phyloP scores from a whole-genome alignment of 2,797 vertebrate species.

The Ambastaia sidthimunki region DNA sequence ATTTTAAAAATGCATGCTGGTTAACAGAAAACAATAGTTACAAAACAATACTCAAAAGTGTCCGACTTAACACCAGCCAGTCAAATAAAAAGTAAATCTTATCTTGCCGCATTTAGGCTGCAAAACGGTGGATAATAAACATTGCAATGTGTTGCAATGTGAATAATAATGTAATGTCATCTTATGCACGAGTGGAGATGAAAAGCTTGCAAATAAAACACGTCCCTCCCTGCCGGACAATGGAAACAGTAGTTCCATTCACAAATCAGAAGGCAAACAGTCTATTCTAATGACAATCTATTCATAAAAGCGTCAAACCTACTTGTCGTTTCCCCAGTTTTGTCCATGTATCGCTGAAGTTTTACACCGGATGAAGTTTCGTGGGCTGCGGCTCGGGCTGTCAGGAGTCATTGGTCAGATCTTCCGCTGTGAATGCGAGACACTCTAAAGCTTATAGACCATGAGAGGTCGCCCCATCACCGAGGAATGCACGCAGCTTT shows the following conservation, averaged over 20 bases:
- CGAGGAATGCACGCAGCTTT: slow-evolving; percentile 15
- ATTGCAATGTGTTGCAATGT: background rate
- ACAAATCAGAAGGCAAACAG: background rate
- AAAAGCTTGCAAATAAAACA: background rate
- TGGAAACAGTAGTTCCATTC: background rate
- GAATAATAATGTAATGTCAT: background rate
- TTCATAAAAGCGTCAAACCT: background rate
- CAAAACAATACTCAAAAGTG: background rate
- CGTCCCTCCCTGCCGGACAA: slow-evolving; percentile 23
- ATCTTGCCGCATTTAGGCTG: background rate
- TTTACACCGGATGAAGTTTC: slow-evolving; percentile 12
- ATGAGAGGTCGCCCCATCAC: slow-evolving; percentile 49
- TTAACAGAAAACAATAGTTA: background rate
- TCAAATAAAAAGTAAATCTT: background rate
- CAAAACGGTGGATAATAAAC: background rate
- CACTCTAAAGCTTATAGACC: slow-evolving; percentile 19
- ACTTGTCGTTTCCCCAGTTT: slow-evolving; percentile 2
- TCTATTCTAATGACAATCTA: background rate
- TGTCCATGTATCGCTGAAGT: background rate
- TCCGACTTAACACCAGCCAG: background rate
- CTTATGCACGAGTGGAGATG: slow-evolving; percentile 26
- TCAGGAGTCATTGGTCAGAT: slow-evolving; percentile 6
- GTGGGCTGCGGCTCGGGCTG: slow-evolving; percentile 20
- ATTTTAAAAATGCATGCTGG: too few relatives aligned
- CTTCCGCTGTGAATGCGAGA: slow-evolving; percentile 1